Evolutionary conservation across 2,888 invertebrate species (phyloP).

Genomic region (Spialia ferax): DNA sequence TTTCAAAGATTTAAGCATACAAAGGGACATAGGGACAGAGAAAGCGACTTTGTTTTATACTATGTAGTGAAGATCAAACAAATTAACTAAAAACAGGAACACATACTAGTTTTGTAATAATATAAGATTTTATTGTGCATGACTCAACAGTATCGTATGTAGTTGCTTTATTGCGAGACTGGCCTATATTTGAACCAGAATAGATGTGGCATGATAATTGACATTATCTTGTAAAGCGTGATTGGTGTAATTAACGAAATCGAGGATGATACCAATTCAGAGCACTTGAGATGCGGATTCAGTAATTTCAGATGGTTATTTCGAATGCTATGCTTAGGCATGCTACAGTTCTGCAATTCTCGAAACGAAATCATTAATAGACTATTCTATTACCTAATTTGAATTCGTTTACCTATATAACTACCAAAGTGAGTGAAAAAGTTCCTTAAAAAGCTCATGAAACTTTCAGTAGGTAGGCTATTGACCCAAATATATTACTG

Average conservation of each 20-base stretch:
- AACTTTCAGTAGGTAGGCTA: too few relatives aligned
- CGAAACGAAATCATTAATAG: too few relatives aligned
- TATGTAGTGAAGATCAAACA: too few relatives aligned
- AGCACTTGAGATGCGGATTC: background rate
- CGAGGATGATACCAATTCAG: constrained; percentile 33
- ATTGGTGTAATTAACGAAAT: constrained; percentile 38
- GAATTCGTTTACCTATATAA: too few relatives aligned
- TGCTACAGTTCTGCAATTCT: background rate
- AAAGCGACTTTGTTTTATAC: too few relatives aligned
- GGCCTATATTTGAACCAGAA: constrained; percentile 28
- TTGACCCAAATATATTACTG: too few relatives aligned
- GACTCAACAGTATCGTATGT: constrained; percentile 21
- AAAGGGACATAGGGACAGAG: too few relatives aligned
- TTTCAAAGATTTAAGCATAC: too few relatives aligned
- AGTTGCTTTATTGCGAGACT: constrained; percentile 6
- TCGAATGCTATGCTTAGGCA: too few relatives aligned
- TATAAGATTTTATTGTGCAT: background rate
- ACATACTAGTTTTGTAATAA: background rate
- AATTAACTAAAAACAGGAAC: background rate
- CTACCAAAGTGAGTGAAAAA: too few relatives aligned
- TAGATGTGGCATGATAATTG: constrained; percentile 30
- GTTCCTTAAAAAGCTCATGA: too few relatives aligned
- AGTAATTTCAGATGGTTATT: background rate
- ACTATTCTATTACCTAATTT: too few relatives aligned
- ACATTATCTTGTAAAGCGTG: constrained; percentile 20